A percentile compares a stretch with the other conserved stretches of the same genome.
phyloP scores from a whole-genome alignment of 1,140 invertebrate species.

The Carcinoscorpius rotundicauda region DNA sequence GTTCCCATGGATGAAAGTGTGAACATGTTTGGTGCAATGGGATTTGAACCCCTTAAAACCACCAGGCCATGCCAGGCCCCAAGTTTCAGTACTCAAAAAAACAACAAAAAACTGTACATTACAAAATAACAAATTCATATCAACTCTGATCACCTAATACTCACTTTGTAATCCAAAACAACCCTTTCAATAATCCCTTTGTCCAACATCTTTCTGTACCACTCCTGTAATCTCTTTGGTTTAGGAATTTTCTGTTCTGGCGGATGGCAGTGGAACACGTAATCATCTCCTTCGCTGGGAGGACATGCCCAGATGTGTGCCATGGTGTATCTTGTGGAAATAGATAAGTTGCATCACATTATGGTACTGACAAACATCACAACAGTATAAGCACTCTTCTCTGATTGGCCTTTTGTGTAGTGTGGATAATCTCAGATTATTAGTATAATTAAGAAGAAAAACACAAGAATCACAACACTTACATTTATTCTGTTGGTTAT shows the following conservation, averaged over 20 bases:
- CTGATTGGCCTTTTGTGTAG: no score
- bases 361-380: background rate
- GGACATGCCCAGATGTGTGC: slow-evolving; percentile 99
- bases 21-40: no score
- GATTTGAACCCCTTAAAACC: no score
- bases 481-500: no score
- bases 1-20: no score
- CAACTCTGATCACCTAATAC: background rate
- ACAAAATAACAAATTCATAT: no score
- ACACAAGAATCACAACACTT: no score
- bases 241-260: slow-evolving; percentile 99
- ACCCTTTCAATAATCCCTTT: slow-evolving; percentile 97
- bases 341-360: slow-evolving; percentile 3
- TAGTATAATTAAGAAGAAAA: background rate
- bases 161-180: slow-evolving; percentile 92
- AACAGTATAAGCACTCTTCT: no score
- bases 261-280: slow-evolving; percentile 99
- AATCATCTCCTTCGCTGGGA: slow-evolving; percentile 98
- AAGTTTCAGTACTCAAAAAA: no score
- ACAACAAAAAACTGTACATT: no score
- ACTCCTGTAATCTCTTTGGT: slow-evolving; percentile 96
- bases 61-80: no score
- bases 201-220: slow-evolving; percentile 99
- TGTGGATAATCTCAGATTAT: background rate
- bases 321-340: slow-evolving; percentile 65